phyloP scores from a whole-genome alignment of 2,888 invertebrate species.

The Parochlus steinenii region DNA sequence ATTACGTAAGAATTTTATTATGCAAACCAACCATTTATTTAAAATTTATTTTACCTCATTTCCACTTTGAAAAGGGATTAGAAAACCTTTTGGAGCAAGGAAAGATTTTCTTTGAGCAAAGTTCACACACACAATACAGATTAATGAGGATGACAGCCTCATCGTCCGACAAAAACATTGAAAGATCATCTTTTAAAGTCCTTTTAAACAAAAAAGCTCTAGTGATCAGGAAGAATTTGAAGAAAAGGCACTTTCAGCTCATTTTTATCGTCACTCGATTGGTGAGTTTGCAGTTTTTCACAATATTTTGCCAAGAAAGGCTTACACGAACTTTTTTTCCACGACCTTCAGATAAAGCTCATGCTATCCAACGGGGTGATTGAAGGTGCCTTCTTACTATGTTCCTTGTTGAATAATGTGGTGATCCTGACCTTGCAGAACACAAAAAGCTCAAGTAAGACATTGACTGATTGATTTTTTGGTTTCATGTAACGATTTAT shows the following conservation, averaged over 20 bases:
- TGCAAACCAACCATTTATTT: neutral
- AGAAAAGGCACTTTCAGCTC: conserved; percentile 21
- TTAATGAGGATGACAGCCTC: conserved; percentile 7
- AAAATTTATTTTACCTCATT: neutral
- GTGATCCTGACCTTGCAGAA: conserved; percentile 13
- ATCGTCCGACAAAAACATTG: conserved; percentile 21
- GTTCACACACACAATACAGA: conserved; percentile 9
- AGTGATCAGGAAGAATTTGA: conserved; percentile 15
- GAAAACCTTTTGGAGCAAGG: conserved; percentile 5
- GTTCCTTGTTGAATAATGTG: conserved; percentile 5
- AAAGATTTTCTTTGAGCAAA: neutral
- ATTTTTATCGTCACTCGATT: conserved; percentile 26
- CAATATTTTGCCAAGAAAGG: neutral
- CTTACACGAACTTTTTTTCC: neutral
- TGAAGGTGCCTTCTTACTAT: conserved; percentile 10
- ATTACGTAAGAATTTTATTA: conserved; percentile 21
- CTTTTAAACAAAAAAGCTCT: conserved; percentile 18
- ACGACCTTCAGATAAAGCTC: conserved; percentile 14
- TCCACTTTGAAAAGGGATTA: conserved; percentile 1
- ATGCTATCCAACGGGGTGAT: conserved; percentile 14
- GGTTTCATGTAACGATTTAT: no score
- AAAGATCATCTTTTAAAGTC: conserved; percentile 27
- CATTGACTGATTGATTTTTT: no score
- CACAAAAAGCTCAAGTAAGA: no score
- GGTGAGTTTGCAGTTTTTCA: conserved; percentile 16